Base-by-base conservation (phyloP, 2,113 vertebrate genomes). In the Cebus imitator region DNA sequence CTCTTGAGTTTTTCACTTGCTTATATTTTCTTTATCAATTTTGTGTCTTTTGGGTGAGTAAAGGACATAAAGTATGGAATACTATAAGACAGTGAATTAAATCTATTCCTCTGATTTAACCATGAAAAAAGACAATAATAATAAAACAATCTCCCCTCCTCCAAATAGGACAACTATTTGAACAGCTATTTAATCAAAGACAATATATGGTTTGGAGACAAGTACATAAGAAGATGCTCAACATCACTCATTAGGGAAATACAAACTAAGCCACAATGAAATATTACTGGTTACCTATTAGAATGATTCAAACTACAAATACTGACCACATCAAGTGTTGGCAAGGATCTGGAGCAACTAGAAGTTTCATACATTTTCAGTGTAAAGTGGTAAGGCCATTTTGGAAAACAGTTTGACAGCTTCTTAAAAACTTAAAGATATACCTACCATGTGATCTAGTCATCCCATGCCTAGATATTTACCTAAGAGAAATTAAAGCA, bases 1-100 rank as follows among this genome's bases (percentile, higher is more conserved):
- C 4, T 73, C 45, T 64, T 88, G 58, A 76, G 30, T 35, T 95
- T 95, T 91, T 92, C n/a, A 87, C 76, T 96, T 82, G 8, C 30
- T 92, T 18, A 8, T 48, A 58, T 93, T 64, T 87, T 95, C 45
- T 82, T 88, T n/a, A 55, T 82, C 66, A 55, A 25, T 92, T 80
- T n/a, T 95, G 52, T 91, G 20, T 72, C 40, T 86, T 58, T 81
- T 45, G 55, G n/a, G 43, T 20, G 68, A 23, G 84, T 64, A 76
- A 68, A 92, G 30, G 9, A 61, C 25, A 45, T 55, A 73, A 95
- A 81, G 12, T 79, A 58, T 81, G n/a, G 6, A 43, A 87, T 73
- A 30, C 61, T 81, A 43, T 40, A 87, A 76, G 58, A 87, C 21
- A 75, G 64, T 92, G 64, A 92, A 82, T 57, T 92, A 66, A 95